These are phyloP conservation scores for Drosophila equinoxialis DNA, from an alignment of 1,140 invertebrate species.

Conservation along the genomic window DNA sequence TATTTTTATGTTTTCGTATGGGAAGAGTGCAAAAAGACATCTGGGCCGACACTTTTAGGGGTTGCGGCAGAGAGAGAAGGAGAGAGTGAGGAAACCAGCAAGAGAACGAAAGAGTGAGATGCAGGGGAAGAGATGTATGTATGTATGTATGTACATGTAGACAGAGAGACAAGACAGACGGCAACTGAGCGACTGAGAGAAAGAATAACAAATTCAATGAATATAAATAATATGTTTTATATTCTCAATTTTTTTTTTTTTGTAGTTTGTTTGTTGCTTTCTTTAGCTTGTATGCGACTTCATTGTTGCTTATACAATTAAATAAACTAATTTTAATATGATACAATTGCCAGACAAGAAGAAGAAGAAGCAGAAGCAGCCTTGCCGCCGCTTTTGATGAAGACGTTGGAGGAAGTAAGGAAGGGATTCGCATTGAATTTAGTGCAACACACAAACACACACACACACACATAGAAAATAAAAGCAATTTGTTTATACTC, in stretches of 20 bases:
- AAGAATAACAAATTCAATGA: constrained; percentile 18
- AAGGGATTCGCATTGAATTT: not conserved
- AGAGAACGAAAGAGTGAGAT: not conserved
- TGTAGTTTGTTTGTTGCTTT: constrained; percentile 25
- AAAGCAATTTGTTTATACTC: constrained; percentile 31
- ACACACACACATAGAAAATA: constrained; percentile 26
- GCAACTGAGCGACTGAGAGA: not conserved
- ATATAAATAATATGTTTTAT: constrained; percentile 33
- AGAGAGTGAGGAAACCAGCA: not conserved
- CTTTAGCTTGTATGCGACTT: constrained; percentile 2
- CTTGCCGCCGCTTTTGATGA: not conserved
- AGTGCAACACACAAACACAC: constrained; percentile 24
- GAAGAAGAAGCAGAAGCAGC: constrained; percentile 25
- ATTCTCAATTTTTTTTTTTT: not conserved
- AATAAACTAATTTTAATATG: constrained; percentile 63
- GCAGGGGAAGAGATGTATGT: not conserved
- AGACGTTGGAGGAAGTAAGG: not conserved
- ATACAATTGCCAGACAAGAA: constrained; percentile 61
- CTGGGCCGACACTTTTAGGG: constrained; percentile 6
- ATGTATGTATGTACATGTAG: not conserved
- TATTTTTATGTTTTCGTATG: constrained; percentile 10
- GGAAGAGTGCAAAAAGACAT: constrained; percentile 14
- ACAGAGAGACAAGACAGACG: not conserved
- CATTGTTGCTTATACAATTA: constrained; percentile 50
- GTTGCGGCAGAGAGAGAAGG: not conserved